Percentiles rank a stretch among this genome's conserved stretches.
Conservation (phyloP, 2,113 vertebrate species). For the Gadus chalcogrammus region DNA sequence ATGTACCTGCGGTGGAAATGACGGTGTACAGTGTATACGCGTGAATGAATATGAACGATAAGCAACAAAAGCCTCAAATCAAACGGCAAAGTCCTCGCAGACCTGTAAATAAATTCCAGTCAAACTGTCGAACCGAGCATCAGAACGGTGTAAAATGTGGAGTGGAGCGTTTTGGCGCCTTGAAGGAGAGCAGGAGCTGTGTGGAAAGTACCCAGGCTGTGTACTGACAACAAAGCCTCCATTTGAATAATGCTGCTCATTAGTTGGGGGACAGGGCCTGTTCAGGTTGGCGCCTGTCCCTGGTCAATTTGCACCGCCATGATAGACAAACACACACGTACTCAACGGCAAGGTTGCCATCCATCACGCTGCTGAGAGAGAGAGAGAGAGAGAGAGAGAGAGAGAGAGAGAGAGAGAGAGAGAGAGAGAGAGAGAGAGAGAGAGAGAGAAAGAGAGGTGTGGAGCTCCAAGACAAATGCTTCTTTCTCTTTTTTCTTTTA, state of each 20-base stretch:
- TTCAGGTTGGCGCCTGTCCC: constrained; percentile 62
- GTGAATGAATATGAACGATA: constrained; percentile 11
- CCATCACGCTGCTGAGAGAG: constrained; percentile 53
- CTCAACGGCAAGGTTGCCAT: constrained; percentile 64
- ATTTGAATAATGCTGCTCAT: constrained; percentile 77
- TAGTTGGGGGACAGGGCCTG: constrained; percentile 64
- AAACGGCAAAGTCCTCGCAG: neutral
- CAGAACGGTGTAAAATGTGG: constrained; percentile 16
- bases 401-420: neutral
- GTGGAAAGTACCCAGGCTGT: neutral
- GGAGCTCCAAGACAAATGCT: constrained; percentile 47
- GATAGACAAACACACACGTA: constrained; percentile 66
- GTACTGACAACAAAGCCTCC: constrained; percentile 65
- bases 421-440: no score
- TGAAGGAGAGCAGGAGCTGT: neutral
- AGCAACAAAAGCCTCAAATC: constrained; percentile 40
- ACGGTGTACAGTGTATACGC: no score
- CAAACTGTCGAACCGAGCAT: constrained; percentile 6
- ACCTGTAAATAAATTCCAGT: constrained; percentile 40
- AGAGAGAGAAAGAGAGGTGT: no score
- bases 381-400: constrained; percentile 31
- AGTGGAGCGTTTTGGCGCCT: neutral
- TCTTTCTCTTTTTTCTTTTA: constrained; percentile 34
- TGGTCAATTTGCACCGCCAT: constrained; percentile 67
- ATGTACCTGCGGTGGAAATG: neutral